A percentile compares a stretch with the other conserved stretches of the same genome.
phyloP scores from a whole-genome alignment of 1,140 invertebrate species.

The Drosophila paulistorum region DNA sequence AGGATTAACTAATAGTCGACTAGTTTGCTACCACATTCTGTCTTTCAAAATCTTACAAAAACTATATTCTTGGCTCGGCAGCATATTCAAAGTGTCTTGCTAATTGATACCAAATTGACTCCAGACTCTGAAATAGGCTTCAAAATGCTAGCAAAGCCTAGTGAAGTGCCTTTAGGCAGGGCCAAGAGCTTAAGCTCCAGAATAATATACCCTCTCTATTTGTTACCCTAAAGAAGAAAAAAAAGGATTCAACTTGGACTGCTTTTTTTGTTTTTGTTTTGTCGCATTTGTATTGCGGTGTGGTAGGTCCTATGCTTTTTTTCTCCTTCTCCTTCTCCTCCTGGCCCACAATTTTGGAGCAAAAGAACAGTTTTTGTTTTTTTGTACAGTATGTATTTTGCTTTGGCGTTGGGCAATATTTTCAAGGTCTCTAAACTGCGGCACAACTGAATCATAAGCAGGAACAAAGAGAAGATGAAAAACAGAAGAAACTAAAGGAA shows the following conservation, averaged over 20 bases:
- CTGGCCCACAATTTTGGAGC: constrained; percentile 10
- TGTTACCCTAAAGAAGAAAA: background rate
- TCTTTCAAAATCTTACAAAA: no score
- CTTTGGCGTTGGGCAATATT: constrained; percentile 59
- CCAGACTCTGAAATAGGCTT: no score
- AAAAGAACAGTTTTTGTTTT: constrained; percentile 37
- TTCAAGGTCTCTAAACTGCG: constrained; percentile 73
- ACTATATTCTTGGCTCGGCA: no score
- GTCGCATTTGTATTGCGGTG: constrained; percentile 11
- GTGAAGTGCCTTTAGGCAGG: background rate
- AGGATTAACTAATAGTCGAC: constrained; percentile 10
- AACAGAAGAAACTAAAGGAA: background rate
- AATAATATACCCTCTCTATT: background rate
- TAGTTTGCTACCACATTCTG: background rate
- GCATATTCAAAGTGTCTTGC: no score
- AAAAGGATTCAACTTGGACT: constrained; percentile 6
- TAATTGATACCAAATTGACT: no score
- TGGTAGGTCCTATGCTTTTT: background rate
- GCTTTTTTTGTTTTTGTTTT: background rate
- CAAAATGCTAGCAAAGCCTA: background rate
- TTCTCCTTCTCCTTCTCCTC: background rate
- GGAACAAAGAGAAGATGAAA: constrained; percentile 29
- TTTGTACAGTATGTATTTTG: constrained; percentile 37
- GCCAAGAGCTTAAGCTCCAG: background rate
- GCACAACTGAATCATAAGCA: constrained; percentile 66